These are phyloP conservation scores for Podabrus alpinus DNA, from an alignment of 2,888 invertebrate genomes.

Conservation along the genomic window DNA sequence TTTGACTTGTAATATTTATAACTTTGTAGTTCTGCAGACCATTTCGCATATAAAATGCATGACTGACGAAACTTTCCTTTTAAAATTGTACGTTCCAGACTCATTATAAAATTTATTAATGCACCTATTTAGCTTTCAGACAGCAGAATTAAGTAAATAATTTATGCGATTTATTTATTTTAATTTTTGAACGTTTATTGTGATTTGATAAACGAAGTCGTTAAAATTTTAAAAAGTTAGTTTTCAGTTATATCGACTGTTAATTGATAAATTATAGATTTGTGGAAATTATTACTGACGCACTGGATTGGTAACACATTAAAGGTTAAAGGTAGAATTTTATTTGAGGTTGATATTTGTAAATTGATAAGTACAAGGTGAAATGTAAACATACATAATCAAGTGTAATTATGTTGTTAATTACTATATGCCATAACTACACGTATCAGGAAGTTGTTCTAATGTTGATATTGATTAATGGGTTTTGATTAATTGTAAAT, in stretches of 20 bases:
- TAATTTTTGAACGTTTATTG: not conserved
- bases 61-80: not conserved
- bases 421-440: not conserved
- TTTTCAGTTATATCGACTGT: not conserved
- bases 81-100: not conserved
- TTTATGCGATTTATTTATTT: not conserved
- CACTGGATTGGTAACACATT: not conserved
- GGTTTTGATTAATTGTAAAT: not conserved
- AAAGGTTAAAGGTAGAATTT: not conserved
- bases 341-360: not conserved
- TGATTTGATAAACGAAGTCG: not conserved
- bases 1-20: not conserved
- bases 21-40: not conserved
- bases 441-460: not conserved
- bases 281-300: not conserved
- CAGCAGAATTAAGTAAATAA: not conserved
- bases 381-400: conserved; percentile 1
- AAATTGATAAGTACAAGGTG: not conserved
- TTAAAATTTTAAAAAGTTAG: not conserved
- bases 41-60: not conserved
- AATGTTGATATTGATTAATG: conserved; percentile 2
- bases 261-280: not conserved
- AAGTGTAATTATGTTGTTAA: conserved; percentile 3
- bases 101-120: not conserved
- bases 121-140: not conserved